Evolutionary conservation across 1,140 invertebrate genomes (phyloP), one percentile per base, ranked within the genome.

Genomic region (Sycophila sp.): DNA sequence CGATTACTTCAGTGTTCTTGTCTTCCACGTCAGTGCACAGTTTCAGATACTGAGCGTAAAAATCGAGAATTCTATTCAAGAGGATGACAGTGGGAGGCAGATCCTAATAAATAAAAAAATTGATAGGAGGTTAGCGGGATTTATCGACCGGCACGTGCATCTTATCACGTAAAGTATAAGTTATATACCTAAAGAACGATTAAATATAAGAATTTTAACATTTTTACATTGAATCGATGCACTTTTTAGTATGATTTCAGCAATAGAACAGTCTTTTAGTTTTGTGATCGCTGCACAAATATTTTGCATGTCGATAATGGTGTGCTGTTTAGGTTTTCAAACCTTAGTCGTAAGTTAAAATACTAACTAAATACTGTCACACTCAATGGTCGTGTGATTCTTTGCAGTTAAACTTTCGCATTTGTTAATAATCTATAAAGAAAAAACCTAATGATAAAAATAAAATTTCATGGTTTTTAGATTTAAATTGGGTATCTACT

Each of bases 111-210:
- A 4, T 2, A 17, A 42, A n/a, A 11, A 11, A 2, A 26, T 28
- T 11, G 26, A 53, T 0, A 4, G 51, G 51, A 51, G 47, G 2
- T 10, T 56, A 7, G 3, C 6, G 24, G 2, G 15, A 0, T 42
- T 55, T 6, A 32, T 69, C 6, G 45, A 69, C 7, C 34, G 56
- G 13, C 66, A 69, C 11, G 45, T 60, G 4, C 55, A 68, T 26
- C 32, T 68, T 1, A 47, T 58, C 1, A 17, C 8, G 65, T 68
- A 15, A 68, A 34, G 34, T 38, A 56, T 13, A 42, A 17, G 30
- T 32, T 32, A 6, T n/a, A n/a, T n/a, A 10, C 30, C 4, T 45
- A 6, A 4, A 2, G 15, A n/a, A 47, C 40, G 17, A 47, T 3
- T 11, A 28, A 13, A 11, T 2, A 15, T 3, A 2, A n/a, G 26